A percentile compares a stretch with the other conserved stretches of the same genome.
Evolutionary conservation across 2,888 invertebrate species (phyloP).

Genomic region (Prosopocoilus inquinatus): DNA sequence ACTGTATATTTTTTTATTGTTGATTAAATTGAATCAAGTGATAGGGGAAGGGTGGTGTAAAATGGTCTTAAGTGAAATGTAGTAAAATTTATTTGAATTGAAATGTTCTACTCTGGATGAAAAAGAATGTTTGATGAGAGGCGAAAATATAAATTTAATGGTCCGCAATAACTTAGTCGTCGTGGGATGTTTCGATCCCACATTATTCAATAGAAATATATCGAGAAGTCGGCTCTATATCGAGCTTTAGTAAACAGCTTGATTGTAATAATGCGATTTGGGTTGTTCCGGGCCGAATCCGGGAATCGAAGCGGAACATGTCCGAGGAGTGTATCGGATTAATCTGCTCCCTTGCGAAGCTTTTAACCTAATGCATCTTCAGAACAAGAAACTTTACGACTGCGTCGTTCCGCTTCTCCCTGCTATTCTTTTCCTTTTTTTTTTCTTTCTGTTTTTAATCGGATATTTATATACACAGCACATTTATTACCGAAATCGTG

Average conservation of each 20-base stretch:
- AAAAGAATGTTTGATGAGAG: too few species aligned
- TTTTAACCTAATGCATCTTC: slow-evolving; percentile 41
- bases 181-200: background rate
- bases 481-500: too few species aligned
- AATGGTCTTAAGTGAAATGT: too few species aligned
- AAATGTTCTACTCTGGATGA: background rate
- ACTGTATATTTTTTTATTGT: too few species aligned
- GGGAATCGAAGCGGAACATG: slow-evolving; percentile 35
- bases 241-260: slow-evolving; percentile 18
- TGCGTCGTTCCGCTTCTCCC: slow-evolving; percentile 16
- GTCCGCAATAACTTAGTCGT: too few species aligned
- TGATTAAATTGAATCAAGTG: too few species aligned
- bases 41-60: too few species aligned
- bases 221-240: background rate
- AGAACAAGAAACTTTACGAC: slow-evolving; percentile 33
- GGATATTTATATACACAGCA: too few species aligned
- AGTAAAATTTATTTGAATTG: background rate
- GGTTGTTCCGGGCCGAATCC: slow-evolving; percentile 18
- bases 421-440: slow-evolving; percentile 10
- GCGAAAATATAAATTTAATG: too few species aligned
- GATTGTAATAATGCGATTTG: slow-evolving; percentile 31
- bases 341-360: slow-evolving; percentile 38
- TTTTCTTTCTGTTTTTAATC: background rate
- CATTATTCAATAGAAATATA: background rate
- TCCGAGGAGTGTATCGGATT: slow-evolving; percentile 39